Evolutionary conservation across 2,888 invertebrate species (phyloP), one percentile per base, ranked within the genome.

Genomic region (Neoascia interrupta): DNA sequence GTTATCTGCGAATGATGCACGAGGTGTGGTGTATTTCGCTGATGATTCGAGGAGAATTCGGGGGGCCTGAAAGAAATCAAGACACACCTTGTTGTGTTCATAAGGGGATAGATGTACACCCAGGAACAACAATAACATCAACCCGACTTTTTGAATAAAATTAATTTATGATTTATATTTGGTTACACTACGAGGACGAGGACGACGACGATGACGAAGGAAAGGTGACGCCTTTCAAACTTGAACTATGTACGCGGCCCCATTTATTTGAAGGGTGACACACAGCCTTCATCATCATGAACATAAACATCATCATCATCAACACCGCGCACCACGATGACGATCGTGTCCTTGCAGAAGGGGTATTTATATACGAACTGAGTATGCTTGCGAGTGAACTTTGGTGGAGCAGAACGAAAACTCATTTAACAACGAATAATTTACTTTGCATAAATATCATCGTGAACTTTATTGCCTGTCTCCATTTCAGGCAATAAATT

Each of bases 381-480:
- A n/a, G n/a, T n/a, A 34, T 8, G 39, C 13, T 45, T 49, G n/a
- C n/a, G 56, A 63, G 21, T 43, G 37, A 58, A 75, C 37, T 70
- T 53, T 53, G 45, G 21, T n/a, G 18, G 21, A 58, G 21, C 31
- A n/a, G 41, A 58, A 47, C 47, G 54, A 49, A 76, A 76, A 72
- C 36, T 60, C 76, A 76, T 72, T 72, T 76, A 76, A 72, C 64
- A 72, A 54, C 72, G 54, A 76, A 76, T 76, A 72, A 76, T 76
- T 76, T 76, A 76, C 72, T 76, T 72, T 76, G 76, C 76, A 76
- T 76, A 76, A 76, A 76, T 76, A 76, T 66, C 60, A 53, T 36
- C 54, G 54, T 41, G 21, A 76, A 60, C 64, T 66, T 72, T 76
- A 76, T 76, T 72, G 76, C 76, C 76, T 76, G 72, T 72, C 76